These are phyloP conservation scores for Ceratitis capitata DNA, from an alignment of 1,140 invertebrate genomes.

Conservation along the genomic window DNA sequence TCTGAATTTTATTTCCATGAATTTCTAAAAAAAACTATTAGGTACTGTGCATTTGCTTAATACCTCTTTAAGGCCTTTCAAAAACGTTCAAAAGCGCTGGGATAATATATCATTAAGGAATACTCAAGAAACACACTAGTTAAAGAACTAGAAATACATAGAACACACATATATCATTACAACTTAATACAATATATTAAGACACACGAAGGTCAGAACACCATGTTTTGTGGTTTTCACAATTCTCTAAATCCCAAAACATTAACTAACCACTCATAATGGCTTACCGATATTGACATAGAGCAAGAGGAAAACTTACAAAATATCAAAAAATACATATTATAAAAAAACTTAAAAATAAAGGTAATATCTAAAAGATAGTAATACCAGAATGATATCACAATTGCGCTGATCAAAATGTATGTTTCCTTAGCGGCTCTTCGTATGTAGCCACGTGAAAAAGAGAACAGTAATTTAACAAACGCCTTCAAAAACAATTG, in stretches of 20 bases:
- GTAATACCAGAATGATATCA: not conserved
- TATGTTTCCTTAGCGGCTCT: not conserved
- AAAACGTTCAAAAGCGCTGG: not conserved
- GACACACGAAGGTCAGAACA: no score
- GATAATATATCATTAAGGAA: not conserved
- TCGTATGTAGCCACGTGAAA: no score
- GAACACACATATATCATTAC: no score
- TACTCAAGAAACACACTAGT: no score
- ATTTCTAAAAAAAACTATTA: not conserved
- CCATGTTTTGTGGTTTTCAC: no score
- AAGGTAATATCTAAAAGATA: no score
- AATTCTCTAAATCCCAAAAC: not conserved
- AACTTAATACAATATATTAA: no score
- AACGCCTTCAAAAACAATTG: no score
- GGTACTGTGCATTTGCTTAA: not conserved
- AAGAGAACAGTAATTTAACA: no score
- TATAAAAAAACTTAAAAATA: no score
- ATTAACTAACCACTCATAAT: slow-evolving; percentile 23
- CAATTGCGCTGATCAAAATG: not conserved
- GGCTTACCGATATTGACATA: not conserved
- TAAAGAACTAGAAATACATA: no score
- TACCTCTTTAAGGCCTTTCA: not conserved
- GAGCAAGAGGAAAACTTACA: not conserved
- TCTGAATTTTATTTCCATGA: not conserved
- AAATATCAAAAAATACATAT: no score